A percentile compares a stretch with the other conserved stretches of the same genome.
Conservation (phyloP, 2,113 vertebrate genomes). For the Gymnorhina tibicen region DNA sequence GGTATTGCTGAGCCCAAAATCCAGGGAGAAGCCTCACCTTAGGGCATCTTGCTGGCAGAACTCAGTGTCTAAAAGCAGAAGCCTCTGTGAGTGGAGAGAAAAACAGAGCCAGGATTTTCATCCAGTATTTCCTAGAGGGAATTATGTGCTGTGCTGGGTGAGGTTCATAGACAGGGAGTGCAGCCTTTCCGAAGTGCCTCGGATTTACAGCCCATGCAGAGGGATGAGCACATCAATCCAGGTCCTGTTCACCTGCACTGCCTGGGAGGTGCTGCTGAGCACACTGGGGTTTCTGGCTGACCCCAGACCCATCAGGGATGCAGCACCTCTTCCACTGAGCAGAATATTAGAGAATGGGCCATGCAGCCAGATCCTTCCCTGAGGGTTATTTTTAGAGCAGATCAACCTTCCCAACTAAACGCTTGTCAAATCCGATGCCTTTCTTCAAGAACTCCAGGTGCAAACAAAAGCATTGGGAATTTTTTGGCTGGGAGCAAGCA, state of each 20-base stretch:
- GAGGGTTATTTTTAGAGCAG: background rate
- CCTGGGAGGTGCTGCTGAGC: background rate
- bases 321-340: background rate
- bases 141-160: background rate
- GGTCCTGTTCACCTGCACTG: rapidly evolving
- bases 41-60: background rate
- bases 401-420: background rate
- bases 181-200: background rate
- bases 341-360: background rate
- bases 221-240: rapidly evolving
- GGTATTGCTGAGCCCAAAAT: background rate
- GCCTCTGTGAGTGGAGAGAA: background rate
- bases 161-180: background rate
- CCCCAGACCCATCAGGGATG: background rate
- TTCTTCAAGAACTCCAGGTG: slow-evolving; percentile 13
- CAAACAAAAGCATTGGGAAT: background rate
- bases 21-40: background rate
- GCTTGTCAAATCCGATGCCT: background rate
- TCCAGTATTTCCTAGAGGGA: background rate
- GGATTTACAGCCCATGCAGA: background rate
- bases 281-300: background rate
- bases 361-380: background rate
- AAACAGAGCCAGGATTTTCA: background rate
- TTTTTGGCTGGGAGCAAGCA: slow-evolving; percentile 18
- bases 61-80: background rate